Evolutionary conservation across 2,888 invertebrate genomes (phyloP), one percentile per base, ranked within the genome.

Genomic region (Oxytorus armatus): DNA sequence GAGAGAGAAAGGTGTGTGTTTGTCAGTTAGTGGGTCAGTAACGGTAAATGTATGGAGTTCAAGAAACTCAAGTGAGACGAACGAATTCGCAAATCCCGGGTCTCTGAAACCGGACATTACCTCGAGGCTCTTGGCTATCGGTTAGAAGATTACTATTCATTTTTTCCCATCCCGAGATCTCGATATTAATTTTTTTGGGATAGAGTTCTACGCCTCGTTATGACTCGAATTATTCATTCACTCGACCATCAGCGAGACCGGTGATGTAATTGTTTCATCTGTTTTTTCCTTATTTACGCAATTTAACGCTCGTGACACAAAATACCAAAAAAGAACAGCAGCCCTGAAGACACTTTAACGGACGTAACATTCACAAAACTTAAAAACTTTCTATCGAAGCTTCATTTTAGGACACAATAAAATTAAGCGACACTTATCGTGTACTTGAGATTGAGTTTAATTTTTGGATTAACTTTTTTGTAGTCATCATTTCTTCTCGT

Each of bases 11-110:
- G 42, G 47, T 33, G 3, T 65, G 86, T 83, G 73, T 88, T 87
- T 88, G 86, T 89, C 88, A 87, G 89, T 89, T 90, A 91, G 90
- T 91, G 88, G 91, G 91, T 90, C 92, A 87, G 81, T 91, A 92
- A 91, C 92, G 92, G 92, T 90, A 89, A 73, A 69, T 11, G 18
- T 36, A 47, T 79, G 76, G 84, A 87, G 90, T 90, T 91, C 90
- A 90, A 91, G 89, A 89, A 91, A 90, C 91, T 86, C 88, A 77
- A 82, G 44, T 81, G 76, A 82, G 76, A 82, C 85, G 78, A 49
- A 87, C 84, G 83, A 87, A 88, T 87, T 88, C 68, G 80, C 84
- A 77, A 82, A 66, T 69, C 61, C 69, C 47, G 57, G 44, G 39
- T 63, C 63, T 33, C 5, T 51, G 10, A 25, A 63, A 63, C 47